Percentiles rank a stretch among this genome's conserved stretches.
These are phyloP conservation scores for Rotaria magnacalcarata DNA, from an alignment of 2,888 invertebrate genomes.

Conservation along the genomic window DNA sequence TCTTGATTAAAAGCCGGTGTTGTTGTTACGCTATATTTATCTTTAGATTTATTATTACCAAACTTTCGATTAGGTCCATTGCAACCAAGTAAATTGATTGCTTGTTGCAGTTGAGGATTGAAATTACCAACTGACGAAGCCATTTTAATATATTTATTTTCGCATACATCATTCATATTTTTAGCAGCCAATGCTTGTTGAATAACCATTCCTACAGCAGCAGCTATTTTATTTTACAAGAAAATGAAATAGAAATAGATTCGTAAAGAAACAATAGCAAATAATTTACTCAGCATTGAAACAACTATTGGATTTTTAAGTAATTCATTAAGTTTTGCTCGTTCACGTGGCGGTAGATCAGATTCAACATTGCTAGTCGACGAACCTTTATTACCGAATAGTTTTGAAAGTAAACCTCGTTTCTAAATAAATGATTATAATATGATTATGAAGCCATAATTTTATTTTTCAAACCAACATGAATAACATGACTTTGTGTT, in stretches of 20 bases:
- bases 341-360: neutral
- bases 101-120: slow-evolving; percentile 23
- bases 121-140: neutral
- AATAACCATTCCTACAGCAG: slow-evolving; percentile 17
- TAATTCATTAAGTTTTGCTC: slow-evolving; percentile 8
- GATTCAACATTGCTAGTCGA: neutral
- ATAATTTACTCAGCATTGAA: neutral
- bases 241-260: neutral
- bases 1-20: neutral
- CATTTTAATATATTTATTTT: slow-evolving; percentile 21
- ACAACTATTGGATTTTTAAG: slow-evolving; percentile 10
- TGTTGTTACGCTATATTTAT: neutral
- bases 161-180: slow-evolving; percentile 21
- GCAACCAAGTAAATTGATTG: neutral
- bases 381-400: neutral
- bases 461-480: neutral
- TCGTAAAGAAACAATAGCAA: neutral
- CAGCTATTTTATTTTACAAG: neutral
- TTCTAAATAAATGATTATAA: neutral
- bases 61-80: neutral
- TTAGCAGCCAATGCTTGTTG: slow-evolving; percentile 9
- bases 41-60: neutral
- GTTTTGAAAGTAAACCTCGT: slow-evolving; percentile 8
- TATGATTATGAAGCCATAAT: neutral
- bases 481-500: slow-evolving; percentile 23